phyloP scores from a whole-genome alignment of 2,797 vertebrate genomes.

The Vireo griseus region DNA sequence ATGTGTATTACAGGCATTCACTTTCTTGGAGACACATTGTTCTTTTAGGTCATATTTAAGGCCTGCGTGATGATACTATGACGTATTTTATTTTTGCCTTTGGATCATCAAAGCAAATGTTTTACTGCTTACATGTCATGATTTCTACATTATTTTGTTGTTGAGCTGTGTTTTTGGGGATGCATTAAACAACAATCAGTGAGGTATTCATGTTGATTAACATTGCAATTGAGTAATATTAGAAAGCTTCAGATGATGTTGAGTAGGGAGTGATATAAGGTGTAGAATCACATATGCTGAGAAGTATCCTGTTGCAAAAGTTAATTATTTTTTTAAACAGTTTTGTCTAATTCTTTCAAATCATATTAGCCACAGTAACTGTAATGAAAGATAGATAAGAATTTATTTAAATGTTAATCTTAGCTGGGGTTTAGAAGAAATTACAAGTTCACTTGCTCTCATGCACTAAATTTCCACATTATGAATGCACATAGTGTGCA shows the following conservation, averaged over 20 bases:
- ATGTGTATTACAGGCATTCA: neutral
- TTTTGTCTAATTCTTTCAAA: conserved; percentile 1
- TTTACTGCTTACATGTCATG: neutral
- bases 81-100: neutral
- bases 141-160: neutral
- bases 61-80: neutral
- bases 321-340: neutral
- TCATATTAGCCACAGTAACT: neutral
- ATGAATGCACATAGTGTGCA: neutral
- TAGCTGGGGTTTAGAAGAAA: neutral
- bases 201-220: neutral
- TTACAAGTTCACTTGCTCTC: neutral
- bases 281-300: neutral
- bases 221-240: neutral
- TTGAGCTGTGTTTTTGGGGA: neutral
- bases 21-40: neutral
- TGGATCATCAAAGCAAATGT: neutral
- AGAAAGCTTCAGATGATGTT: neutral
- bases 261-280: neutral
- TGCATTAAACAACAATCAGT: neutral
- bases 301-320: neutral
- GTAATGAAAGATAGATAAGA: neutral
- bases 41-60: neutral
- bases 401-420: neutral
- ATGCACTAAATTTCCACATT: neutral